Evolutionary conservation across 2,888 invertebrate genomes (phyloP), one percentile per base, ranked within the genome.

Genomic region (Volucella zonaria): DNA sequence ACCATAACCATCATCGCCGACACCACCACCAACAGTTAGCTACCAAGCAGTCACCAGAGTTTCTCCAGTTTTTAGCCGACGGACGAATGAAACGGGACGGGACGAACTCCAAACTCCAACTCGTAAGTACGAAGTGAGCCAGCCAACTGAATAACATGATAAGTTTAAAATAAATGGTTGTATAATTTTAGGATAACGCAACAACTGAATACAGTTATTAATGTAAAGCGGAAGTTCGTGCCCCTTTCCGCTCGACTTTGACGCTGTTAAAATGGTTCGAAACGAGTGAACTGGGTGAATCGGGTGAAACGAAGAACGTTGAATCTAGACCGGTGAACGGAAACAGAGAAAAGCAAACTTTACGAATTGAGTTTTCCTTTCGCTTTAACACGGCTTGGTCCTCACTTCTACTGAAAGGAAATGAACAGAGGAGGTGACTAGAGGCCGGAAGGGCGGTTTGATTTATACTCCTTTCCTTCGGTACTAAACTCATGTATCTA

Each of bases 311-410:
- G 31, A 31, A 6, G 6, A 31, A 31, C 31, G 31, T 31, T 1
- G 31, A 31, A 31, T 6, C 6, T 4, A 31, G 31, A 31, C 76
- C 87, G 87, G 89, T 88, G 88, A 75, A 87, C 87, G 86, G 88
- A 89, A 89, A 88, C 88, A 88, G 87, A 87, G 89, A 88, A 88
- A 87, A 88, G 85, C 88, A 89, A 89, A 89, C 88, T 89, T 89
- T 89, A 83, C 86, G 76, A 89, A 89, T 89, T 89, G 89, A 89
- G 89, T 89, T 89, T 89, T 89, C 89, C 89, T 89, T 81, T 87
- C 81, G 81, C 64, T 81, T 81, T 59, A 81, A 70, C 75, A 76
- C 70, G 70, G 64, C 18, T 64, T 38, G 47, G 15, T 10, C 14
- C 23, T n/a, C n/a, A 11, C 14, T 15, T 15, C 43, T 4, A 47